Percentiles rank a stretch among this genome's conserved stretches.
Conservation (phyloP, 2,888 invertebrate species). For the Caradrina kadenii region DNA sequence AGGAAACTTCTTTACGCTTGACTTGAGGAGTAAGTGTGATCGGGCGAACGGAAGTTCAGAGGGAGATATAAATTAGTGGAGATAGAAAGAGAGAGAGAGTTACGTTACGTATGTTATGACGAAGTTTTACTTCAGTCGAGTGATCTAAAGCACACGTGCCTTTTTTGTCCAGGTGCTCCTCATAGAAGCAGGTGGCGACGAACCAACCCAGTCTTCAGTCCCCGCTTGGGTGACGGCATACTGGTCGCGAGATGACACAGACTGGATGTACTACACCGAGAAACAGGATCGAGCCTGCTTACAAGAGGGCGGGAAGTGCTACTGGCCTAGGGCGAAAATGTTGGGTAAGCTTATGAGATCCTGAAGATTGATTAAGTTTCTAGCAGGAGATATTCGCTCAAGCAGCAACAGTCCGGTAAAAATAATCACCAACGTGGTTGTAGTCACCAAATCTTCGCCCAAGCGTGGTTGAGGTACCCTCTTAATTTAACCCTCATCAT, state of each 20-base stretch:
- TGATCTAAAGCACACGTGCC: too few relatives aligned
- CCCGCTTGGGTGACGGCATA: slow-evolving; percentile 93
- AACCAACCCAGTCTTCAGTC: slow-evolving; percentile 91
- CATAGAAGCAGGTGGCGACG: slow-evolving; percentile 93
- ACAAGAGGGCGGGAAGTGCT: slow-evolving; percentile 89
- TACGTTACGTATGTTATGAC: too few relatives aligned
- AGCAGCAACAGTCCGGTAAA: too few relatives aligned
- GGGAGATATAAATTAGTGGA: too few relatives aligned
- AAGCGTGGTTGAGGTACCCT: not conserved
- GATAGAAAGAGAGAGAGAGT: too few relatives aligned
- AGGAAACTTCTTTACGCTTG: too few relatives aligned
- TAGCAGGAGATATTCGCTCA: too few relatives aligned
- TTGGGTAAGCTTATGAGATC: slow-evolving; percentile 85
- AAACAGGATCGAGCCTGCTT: slow-evolving; percentile 92
- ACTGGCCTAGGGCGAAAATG: slow-evolving; percentile 93
- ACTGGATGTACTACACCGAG: slow-evolving; percentile 93
- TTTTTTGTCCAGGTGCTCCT: slow-evolving; percentile 90
- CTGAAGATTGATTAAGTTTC: not conserved
- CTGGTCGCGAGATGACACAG: slow-evolving; percentile 91
- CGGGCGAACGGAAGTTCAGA: too few relatives aligned
- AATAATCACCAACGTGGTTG: too few relatives aligned
- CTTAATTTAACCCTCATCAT: not conserved
- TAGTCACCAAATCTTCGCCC: not conserved
- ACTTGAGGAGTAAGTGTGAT: too few relatives aligned
- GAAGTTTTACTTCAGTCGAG: too few relatives aligned